Percentiles rank a stretch among this genome's conserved stretches.
These are phyloP conservation scores for Agrilus biguttatus DNA, from an alignment of 2,888 invertebrate species.

Conservation along the genomic window DNA sequence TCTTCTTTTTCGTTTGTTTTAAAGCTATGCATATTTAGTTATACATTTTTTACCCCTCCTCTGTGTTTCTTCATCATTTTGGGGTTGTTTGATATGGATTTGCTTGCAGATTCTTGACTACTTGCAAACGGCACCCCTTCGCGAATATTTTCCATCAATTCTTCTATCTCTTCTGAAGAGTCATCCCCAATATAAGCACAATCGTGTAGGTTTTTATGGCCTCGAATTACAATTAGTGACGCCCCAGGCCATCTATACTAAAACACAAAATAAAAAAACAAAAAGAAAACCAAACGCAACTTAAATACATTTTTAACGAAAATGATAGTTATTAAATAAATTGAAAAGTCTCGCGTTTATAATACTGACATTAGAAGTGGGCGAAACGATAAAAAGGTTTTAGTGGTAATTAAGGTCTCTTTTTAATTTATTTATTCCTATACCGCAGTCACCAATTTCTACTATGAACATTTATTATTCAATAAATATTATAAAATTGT, in stretches of 20 bases:
- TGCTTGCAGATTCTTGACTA: slow-evolving; percentile 25
- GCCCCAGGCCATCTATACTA: slow-evolving; percentile 55
- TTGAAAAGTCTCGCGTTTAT: too few species aligned
- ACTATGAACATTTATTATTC: too few species aligned
- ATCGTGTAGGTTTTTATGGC: slow-evolving; percentile 61
- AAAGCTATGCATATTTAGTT: background rate
- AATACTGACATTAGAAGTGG: too few species aligned
- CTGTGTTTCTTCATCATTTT: slow-evolving; percentile 48
- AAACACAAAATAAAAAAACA: slow-evolving; percentile 2
- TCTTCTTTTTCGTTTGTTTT: too few species aligned
- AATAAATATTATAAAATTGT: too few species aligned
- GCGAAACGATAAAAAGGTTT: too few species aligned
- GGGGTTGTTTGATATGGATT: slow-evolving; percentile 44
- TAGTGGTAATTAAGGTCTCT: too few species aligned
- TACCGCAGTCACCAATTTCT: too few species aligned
- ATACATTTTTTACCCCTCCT: slow-evolving; percentile 31
- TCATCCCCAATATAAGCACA: slow-evolving; percentile 72
- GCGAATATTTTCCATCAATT: slow-evolving; percentile 28
- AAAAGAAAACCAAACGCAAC: background rate
- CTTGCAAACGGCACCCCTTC: slow-evolving; percentile 18
- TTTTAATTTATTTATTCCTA: too few species aligned
- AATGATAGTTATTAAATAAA: too few species aligned
- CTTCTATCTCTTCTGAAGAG: slow-evolving; percentile 61
- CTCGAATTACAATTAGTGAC: slow-evolving; percentile 60
- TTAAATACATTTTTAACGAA: too few species aligned